Evolutionary conservation across 2,113 vertebrate genomes (phyloP).

Genomic region (Oreocharis arfaki): DNA sequence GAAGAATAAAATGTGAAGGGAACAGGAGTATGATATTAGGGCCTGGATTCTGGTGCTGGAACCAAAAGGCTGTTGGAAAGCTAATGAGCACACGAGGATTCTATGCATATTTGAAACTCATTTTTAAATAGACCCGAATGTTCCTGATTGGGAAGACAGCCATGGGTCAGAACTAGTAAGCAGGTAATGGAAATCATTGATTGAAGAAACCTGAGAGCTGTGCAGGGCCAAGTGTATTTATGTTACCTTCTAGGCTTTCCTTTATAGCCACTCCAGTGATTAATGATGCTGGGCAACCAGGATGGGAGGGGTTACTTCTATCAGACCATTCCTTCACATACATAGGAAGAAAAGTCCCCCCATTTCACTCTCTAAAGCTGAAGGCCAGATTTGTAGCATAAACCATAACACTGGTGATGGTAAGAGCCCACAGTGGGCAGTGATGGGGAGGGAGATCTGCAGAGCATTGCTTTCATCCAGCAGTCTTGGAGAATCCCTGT

Average conservation of each 20-base stretch:
- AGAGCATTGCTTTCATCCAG: neutral
- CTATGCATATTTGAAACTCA: neutral
- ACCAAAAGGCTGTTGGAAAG: neutral
- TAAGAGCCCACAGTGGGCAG: neutral
- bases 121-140: neutral
- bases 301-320: neutral
- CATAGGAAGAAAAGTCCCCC: neutral
- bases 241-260: neutral
- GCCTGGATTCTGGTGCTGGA: neutral
- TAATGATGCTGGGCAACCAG: neutral
- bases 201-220: neutral
- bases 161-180: neutral
- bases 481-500: accelerated
- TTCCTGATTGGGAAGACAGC: neutral
- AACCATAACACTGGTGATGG: neutral
- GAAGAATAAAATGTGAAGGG: neutral
- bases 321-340: neutral
- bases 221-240: neutral
- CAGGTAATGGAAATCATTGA: neutral
- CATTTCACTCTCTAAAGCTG: neutral
- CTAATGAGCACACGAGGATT: neutral
- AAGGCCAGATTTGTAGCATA: neutral
- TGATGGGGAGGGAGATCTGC: neutral
- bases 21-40: neutral
- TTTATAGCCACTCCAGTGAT: neutral